Base-by-base conservation (phyloP, 2,113 vertebrate genomes). In the Pelvicachromis taeniatus region DNA sequence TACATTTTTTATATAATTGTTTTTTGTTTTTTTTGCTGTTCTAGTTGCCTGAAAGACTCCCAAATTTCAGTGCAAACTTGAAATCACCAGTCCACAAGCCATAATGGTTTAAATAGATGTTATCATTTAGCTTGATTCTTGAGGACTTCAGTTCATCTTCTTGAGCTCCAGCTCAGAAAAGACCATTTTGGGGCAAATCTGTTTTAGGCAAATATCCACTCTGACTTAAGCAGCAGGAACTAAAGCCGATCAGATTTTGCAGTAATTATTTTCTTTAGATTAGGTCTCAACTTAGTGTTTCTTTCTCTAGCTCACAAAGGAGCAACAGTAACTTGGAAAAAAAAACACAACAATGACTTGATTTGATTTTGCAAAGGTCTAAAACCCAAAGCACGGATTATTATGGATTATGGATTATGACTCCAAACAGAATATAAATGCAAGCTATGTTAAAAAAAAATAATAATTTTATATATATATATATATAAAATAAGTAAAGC, bases 361-460 rank as follows among this genome's bases (percentile, higher is more conserved):
- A 77, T 65, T 77, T 85, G 50, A 65, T 84, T 88, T 52, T 53
- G 68, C 31, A 17, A 40, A 19, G 38, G 68, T 48, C 61, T 73
- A 29, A 83, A 50, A 63, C 42, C 21, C 54, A 14, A 80, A 63
- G 40, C 78, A 21, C 55, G 38, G 85, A 85, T 87, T 85, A 85
- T 75, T 19, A 54, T 70, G 82, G 82, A 84, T 84, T 82, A 87
- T 5, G 85, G 80, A 81, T 90, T 80, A 87, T 40, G 54, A 21
- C 45, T 73, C n/a, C 35, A 55, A 48, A 54, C 33, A 48, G 11
- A 52, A 38, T 52, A 19, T 55, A 26, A 86, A 89, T 65, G 65
- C 9, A 86, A 86, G 38, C 48, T 59, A 50, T 23, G 56, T 50
- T 48, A 29, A 10, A 38, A 61, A 81, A 81, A 70, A 31, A n/a